A percentile compares a stretch with the other conserved stretches of the same genome.
phyloP scores from a whole-genome alignment of 1,140 invertebrate genomes.

The Oppia nitens region DNA sequence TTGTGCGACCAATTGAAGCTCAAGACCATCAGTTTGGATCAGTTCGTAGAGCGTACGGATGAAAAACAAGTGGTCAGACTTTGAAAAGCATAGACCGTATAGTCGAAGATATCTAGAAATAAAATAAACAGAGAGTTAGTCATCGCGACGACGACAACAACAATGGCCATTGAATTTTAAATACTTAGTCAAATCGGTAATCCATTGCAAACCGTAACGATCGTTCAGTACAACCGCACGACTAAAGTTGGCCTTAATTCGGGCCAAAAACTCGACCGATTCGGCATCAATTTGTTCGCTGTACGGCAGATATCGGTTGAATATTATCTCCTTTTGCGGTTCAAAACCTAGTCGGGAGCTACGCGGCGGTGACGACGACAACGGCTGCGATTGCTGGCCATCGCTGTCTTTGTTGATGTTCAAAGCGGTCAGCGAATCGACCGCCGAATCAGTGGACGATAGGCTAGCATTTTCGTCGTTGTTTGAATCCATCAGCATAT shows the following conservation, averaged over 20 bases:
- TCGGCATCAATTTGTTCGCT: not conserved
- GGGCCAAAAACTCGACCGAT: conserved; percentile 3
- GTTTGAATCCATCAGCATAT: no score
- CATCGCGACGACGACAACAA: not conserved
- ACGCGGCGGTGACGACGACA: no score
- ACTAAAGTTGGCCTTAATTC: conserved; percentile 8
- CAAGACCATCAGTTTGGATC: conserved; percentile 52
- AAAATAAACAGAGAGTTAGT: not conserved
- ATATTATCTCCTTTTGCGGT: not conserved
- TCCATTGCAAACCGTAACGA: not conserved
- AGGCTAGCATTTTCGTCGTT: no score
- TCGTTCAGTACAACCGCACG: not conserved
- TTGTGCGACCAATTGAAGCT: conserved; percentile 49
- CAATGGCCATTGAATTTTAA: not conserved
- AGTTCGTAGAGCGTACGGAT: conserved; percentile 67
- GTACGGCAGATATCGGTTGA: conserved; percentile 5
- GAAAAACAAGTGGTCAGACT: conserved; percentile 72
- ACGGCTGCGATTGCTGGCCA: no score
- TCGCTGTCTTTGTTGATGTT: no score
- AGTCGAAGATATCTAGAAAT: conserved; percentile 47
- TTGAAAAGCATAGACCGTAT: conserved; percentile 70
- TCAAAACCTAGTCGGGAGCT: not conserved
- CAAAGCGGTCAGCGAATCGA: no score
- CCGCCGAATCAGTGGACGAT: no score
- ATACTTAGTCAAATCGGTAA: not conserved